These are phyloP conservation scores for Empidonax alnorum DNA, from an alignment of 2,113 vertebrate species.

Conservation along the genomic window DNA sequence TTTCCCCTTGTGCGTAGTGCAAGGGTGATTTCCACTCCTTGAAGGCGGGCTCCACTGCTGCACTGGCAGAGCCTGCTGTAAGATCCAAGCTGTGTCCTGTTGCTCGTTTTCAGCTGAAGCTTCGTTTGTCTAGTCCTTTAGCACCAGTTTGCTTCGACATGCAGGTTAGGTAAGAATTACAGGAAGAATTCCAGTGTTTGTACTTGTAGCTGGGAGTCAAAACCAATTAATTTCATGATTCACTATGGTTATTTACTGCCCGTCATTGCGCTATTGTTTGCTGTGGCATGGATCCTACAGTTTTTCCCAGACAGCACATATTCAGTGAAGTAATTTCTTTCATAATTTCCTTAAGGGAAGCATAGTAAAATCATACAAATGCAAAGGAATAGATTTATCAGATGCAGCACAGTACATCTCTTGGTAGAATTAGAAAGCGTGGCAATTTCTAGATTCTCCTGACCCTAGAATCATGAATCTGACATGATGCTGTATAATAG, in stretches of 20 bases:
- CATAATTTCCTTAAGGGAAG: neutral
- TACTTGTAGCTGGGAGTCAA: neutral
- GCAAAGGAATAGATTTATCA: neutral
- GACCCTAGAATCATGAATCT: neutral
- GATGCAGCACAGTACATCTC: neutral
- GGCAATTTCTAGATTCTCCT: neutral
- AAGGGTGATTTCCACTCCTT: fast-evolving
- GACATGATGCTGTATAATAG: neutral
- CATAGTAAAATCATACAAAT: neutral
- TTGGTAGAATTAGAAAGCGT: neutral
- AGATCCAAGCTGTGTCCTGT: neutral
- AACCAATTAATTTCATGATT: neutral
- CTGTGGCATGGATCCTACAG: neutral
- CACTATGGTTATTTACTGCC: neutral
- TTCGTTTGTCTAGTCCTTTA: neutral
- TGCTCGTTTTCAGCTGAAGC: neutral
- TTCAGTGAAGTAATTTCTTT: neutral
- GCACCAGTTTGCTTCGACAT: neutral
- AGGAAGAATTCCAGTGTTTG: neutral
- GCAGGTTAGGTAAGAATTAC: neutral
- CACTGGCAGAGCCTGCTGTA: neutral
- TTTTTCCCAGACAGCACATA: neutral
- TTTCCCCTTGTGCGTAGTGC: neutral
- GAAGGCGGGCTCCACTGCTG: neutral
- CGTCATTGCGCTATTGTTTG: neutral